phyloP scores from a whole-genome alignment of 92 coral and sea anemone genomes.

The Virgularia gustaviana region DNA sequence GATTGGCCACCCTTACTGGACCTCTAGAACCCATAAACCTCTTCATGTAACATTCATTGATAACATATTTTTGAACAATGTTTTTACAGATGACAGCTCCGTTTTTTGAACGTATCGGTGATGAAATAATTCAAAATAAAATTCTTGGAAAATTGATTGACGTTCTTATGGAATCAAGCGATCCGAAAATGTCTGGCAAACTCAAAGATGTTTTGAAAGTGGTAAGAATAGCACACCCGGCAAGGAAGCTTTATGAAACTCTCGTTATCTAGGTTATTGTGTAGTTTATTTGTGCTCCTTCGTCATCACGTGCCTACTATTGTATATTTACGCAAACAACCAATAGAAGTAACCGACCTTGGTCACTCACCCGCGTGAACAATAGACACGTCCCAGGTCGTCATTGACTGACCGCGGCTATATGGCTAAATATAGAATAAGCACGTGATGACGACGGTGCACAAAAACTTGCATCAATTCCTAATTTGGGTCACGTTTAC shows the following conservation, averaged over 20 bases:
- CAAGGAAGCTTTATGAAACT: no score
- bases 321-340: no score
- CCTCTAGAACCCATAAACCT: background rate
- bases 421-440: background rate
- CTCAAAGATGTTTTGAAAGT: constrained; percentile 56
- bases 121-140: constrained; percentile 56
- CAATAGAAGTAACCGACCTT: no score
- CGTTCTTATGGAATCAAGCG: constrained; percentile 47
- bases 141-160: constrained; percentile 61
- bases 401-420: no score
- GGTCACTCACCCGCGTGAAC: background rate
- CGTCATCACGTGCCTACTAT: no score
- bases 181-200: constrained; percentile 46
- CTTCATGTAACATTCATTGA: background rate
- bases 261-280: no score
- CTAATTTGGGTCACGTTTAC: background rate
- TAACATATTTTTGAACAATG: background rate
- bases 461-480: background rate
- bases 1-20: no score
- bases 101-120: constrained; percentile 75
- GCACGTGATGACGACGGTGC: no score
- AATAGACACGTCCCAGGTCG: no score
- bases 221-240: constrained; percentile 49
- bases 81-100: constrained; percentile 57
- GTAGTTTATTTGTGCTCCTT: no score